Evolutionary conservation across 2,888 invertebrate species (phyloP).

Genomic region (Rotaria macrura): DNA sequence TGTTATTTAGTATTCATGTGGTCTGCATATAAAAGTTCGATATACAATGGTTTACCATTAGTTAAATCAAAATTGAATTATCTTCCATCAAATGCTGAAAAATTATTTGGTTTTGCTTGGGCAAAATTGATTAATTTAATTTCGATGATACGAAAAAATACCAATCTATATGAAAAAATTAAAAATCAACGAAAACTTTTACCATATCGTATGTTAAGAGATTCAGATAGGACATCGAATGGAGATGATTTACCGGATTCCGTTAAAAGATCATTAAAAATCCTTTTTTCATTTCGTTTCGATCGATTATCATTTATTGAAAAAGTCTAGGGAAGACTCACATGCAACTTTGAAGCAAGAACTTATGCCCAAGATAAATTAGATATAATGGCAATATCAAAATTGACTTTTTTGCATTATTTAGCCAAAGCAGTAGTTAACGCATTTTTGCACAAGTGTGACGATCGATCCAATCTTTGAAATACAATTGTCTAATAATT

Average conservation of each 20-base stretch:
- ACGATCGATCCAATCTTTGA: neutral
- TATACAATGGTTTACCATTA: neutral
- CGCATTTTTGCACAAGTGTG: neutral
- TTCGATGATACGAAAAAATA: neutral
- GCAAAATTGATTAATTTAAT: neutral
- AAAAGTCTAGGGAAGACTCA: neutral
- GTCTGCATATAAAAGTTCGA: neutral
- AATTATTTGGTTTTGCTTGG: neutral
- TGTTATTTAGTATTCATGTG: neutral
- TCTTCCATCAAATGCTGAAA: neutral
- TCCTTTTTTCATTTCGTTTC: neutral
- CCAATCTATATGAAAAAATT: neutral
- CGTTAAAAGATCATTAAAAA: neutral
- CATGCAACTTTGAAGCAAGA: neutral
- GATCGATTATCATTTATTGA: neutral
- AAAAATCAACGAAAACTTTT: neutral
- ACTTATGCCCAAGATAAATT: neutral
- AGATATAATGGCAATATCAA: neutral
- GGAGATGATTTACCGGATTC: neutral
- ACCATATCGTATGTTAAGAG: neutral
- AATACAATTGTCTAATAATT: neutral
- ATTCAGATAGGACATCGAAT: neutral
- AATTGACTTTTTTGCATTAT: neutral
- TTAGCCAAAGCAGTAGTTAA: neutral
- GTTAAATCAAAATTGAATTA: neutral